Evolutionary conservation across 2,113 vertebrate genomes (phyloP).

Genomic region (Raja brachyura): DNA sequence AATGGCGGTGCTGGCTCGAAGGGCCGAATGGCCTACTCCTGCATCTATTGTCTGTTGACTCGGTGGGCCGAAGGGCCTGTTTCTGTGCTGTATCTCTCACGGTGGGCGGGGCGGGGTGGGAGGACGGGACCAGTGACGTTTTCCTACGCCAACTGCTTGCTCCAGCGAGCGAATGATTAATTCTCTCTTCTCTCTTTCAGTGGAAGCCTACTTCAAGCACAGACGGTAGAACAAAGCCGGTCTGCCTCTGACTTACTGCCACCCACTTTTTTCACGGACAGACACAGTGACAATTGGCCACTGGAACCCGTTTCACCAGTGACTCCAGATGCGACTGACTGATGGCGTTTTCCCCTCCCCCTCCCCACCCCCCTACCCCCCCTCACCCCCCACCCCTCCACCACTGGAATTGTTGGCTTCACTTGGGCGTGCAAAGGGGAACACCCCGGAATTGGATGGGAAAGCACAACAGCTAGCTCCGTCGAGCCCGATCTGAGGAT

Average conservation of each 20-base stretch:
- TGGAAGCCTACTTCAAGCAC: constrained; percentile 59
- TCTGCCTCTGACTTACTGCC: constrained; percentile 9
- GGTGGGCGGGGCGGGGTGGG: too few species aligned
- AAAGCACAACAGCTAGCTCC: too few species aligned
- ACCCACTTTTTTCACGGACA: background rate
- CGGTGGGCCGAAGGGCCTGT: too few species aligned
- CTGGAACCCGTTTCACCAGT: background rate
- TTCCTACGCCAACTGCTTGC: too few species aligned
- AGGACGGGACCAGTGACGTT: too few species aligned
- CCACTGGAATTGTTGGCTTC: too few species aligned
- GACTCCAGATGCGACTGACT: background rate
- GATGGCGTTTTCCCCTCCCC: background rate
- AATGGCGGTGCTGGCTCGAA: too few species aligned
- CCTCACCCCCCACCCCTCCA: too few species aligned
- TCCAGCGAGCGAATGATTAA: background rate
- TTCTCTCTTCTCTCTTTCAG: constrained; percentile 47
- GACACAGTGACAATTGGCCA: background rate
- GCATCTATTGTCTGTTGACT: too few species aligned
- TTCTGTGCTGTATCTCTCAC: too few species aligned
- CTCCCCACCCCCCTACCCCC: too few species aligned
- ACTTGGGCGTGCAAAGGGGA: background rate
- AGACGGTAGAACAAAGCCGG: constrained; percentile 46
- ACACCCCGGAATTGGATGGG: background rate
- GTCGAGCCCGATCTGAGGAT: background rate
- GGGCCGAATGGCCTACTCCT: too few species aligned